Conservation (phyloP, 1,140 invertebrate species). For the Lucilia cuprina region DNA sequence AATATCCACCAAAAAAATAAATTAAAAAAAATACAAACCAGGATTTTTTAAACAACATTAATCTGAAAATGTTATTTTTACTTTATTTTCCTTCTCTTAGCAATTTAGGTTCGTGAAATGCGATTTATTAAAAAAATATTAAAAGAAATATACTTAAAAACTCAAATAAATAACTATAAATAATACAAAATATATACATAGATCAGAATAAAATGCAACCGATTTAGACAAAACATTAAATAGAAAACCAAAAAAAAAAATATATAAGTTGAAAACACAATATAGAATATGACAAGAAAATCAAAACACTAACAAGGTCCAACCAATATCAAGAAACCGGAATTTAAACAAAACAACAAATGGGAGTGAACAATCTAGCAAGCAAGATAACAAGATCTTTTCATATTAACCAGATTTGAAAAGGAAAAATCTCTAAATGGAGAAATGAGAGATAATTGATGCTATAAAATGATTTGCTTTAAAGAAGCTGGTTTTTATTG, state of each 20-base stretch:
- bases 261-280: not conserved
- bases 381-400: not conserved
- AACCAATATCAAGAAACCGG: not conserved
- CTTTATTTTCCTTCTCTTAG: constrained; percentile 62
- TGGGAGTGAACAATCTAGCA: not conserved
- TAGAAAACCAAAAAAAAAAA: not conserved
- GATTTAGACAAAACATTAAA: not conserved
- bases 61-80: constrained; percentile 60
- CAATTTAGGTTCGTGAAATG: constrained; percentile 57
- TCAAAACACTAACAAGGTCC: not conserved
- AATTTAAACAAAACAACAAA: not conserved
- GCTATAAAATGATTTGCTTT: not conserved
- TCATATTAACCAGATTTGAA: not conserved
- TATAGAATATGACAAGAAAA: not conserved
- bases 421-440: not conserved
- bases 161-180: constrained; percentile 16
- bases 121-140: constrained; percentile 25
- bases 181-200: constrained; percentile 28
- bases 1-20: not conserved
- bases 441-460: not conserved
- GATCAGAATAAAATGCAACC: not conserved
- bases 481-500: not conserved
- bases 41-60: constrained; percentile 47
- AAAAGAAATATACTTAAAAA: not conserved
- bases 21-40: constrained; percentile 27